Base-by-base conservation (phyloP, 30 jellyfish, hydroid and myxozoan species). In the Nemopilema nomurai region DNA sequence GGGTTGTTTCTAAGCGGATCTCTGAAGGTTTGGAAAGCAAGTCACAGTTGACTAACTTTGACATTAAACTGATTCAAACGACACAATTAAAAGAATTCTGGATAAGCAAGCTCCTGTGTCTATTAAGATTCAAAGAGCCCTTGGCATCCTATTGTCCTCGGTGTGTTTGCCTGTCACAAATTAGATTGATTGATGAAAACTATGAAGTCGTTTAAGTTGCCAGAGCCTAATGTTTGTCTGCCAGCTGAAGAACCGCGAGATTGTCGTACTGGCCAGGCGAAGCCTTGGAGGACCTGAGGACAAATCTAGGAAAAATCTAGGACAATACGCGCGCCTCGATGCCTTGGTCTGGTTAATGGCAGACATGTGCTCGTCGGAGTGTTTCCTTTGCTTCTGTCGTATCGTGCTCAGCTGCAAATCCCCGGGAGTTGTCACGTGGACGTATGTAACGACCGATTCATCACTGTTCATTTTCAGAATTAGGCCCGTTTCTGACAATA, bases 301-400 rank as follows among this genome's bases (percentile, higher is more conserved):
- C 57, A 3, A 41, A 6, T 41, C 13, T 41, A 3, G 57, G 9
- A 6, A 41, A 13, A 41, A 41, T 41, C n/a, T n/a, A n/a, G n/a
- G n/a, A n/a, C n/a, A n/a, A n/a, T n/a, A n/a, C n/a, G n/a, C n/a
- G n/a, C n/a, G n/a, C n/a, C n/a, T n/a, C n/a, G n/a, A n/a, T n/a
- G n/a, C n/a, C n/a, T 41, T 41, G 57, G 57, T 13, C 13, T 41
- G 57, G 13, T 41, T 41, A 6, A 41, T 41, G 24, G 50, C 87
- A 22, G 66, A 16, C 69, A 80, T 80, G 81, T 80, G 89, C 65
- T 80, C 89, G 13, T 67, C 89, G 9, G 89, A 67, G 30, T 80
- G 89, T 27, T 80, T 80, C 73, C 81, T 64, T 29, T 80, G 89
- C 64, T 49, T 80, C 52, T 80, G 89, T 66, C 80, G 89, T 49